Base-by-base conservation (phyloP, 2,888 invertebrate genomes). In the Neelides folsomi region DNA sequence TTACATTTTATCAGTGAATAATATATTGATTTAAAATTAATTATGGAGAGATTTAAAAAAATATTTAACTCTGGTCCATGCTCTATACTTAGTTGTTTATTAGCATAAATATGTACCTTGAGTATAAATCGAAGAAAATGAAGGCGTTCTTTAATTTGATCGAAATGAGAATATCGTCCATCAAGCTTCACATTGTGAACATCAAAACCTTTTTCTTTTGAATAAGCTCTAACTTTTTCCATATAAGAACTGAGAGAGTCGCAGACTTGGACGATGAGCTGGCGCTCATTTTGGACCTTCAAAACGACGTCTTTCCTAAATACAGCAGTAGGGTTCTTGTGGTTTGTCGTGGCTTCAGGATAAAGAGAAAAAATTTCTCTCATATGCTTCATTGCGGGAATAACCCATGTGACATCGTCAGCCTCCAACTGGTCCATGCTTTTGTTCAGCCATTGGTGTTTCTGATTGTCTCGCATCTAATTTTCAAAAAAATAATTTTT, bases 371-470 rank as follows among this genome's bases (percentile, higher is more conserved):
- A 94, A 63, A 95, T 94, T 71, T 95, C 94, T 36, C 87, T 79
- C 70, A 95, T 94, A 72, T 94, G 86, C 70, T 94, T 93, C 59
- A 95, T 73, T 4, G 94, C 92, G 1, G 95, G 94, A 65, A 95
- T 71, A 16, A 88, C 94, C 94, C 94, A 95, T 49, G 71, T 70
- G 49, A 72, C 64, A 59, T 81, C 81, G 66, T 87, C 88, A 40
- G 79, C 81, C 69, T 87, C 86, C 54, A 95, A 71, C 71, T 95
- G 94, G 62, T 90, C 90, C n/a, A 95, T 92, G 70, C 94, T 90
- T 73, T 88, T 88, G 68, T 92, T 87, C 56, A 95, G 75, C 94
- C 94, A 95, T 56, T 86, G 80, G 12, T 89, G 86, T 73, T 95
- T 95, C 71, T 94, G 94, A 10, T 88, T 84, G 71, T 95, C 94